phyloP scores from a whole-genome alignment of 92 coral and sea anemone species.

The Heteractis magnifica region DNA sequence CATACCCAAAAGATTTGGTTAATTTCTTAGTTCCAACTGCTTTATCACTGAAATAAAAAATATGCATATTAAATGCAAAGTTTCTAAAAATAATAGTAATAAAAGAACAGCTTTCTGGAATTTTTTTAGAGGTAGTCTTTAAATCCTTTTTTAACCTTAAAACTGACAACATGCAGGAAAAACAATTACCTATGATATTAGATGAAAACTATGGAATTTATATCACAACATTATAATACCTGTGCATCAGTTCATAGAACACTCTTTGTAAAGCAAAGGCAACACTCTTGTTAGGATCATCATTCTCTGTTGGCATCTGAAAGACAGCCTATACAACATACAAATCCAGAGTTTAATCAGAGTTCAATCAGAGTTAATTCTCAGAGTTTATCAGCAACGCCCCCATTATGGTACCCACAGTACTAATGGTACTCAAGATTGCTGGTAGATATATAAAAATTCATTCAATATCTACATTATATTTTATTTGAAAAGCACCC shows the following conservation, averaged over 20 bases:
- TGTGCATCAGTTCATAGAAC: constrained; percentile 92
- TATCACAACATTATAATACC: constrained; percentile 43
- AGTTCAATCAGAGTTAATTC: not conserved
- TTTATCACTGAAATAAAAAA: constrained; percentile 72
- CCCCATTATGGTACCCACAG: no score
- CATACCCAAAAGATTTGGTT: constrained; percentile 96
- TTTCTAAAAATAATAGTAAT: not conserved
- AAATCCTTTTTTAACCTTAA: no score
- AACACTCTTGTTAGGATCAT: constrained; percentile 95
- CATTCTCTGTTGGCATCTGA: constrained; percentile 98
- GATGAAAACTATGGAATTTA: no score
- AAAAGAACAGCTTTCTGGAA: not conserved
- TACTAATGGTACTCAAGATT: no score
- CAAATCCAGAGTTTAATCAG: not conserved
- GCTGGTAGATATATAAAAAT: no score
- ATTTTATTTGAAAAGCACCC: no score
- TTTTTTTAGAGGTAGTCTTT: no score
- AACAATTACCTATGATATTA: no score
- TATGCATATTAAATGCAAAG: not conserved
- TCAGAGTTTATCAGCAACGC: no score
- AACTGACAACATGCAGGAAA: no score
- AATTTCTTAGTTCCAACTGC: constrained; percentile 98
- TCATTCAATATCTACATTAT: no score
- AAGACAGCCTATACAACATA: constrained; percentile 77
- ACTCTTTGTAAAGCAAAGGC: constrained; percentile 95